Conservation (phyloP, 2,113 vertebrate species). For the Hippocampus zosterae region DNA sequence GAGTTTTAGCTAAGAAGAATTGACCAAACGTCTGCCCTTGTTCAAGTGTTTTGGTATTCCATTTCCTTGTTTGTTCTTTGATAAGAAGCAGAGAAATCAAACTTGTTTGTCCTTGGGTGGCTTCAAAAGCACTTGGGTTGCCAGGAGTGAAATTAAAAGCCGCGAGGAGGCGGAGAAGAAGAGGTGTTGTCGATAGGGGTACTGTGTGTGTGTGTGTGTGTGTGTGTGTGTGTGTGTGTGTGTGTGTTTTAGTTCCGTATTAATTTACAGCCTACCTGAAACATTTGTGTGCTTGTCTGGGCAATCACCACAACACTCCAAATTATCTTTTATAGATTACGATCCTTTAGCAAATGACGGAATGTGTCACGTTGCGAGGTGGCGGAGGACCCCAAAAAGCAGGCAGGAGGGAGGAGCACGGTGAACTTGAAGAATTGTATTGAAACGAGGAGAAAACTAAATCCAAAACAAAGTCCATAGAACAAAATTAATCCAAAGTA, state of each 20-base stretch:
- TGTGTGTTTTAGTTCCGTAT: background rate
- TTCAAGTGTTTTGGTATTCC: constrained; percentile 38
- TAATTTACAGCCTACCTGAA: background rate
- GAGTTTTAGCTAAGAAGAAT: constrained; percentile 29
- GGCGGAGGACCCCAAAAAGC: too few species aligned
- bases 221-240: background rate
- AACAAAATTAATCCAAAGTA: too few species aligned
- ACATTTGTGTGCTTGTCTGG: background rate
- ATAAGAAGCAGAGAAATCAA: constrained; percentile 27
- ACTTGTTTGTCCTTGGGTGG: constrained; percentile 33
- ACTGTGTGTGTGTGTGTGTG: background rate
- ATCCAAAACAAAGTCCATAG: too few species aligned
- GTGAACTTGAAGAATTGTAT: too few species aligned
- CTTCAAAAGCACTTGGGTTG: constrained; percentile 17
- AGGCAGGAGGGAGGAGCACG: too few species aligned
- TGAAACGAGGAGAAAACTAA: too few species aligned
- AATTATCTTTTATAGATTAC: background rate
- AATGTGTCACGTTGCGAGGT: background rate
- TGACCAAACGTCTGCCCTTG: constrained; percentile 27
- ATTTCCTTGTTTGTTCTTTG: constrained; percentile 34
- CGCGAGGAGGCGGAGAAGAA: background rate
- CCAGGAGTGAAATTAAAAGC: constrained; percentile 5
- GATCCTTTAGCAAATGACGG: background rate
- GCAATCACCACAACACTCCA: background rate
- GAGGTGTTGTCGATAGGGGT: background rate